phyloP scores from a whole-genome alignment of 2,797 vertebrate species.

The Sciurus carolinensis region DNA sequence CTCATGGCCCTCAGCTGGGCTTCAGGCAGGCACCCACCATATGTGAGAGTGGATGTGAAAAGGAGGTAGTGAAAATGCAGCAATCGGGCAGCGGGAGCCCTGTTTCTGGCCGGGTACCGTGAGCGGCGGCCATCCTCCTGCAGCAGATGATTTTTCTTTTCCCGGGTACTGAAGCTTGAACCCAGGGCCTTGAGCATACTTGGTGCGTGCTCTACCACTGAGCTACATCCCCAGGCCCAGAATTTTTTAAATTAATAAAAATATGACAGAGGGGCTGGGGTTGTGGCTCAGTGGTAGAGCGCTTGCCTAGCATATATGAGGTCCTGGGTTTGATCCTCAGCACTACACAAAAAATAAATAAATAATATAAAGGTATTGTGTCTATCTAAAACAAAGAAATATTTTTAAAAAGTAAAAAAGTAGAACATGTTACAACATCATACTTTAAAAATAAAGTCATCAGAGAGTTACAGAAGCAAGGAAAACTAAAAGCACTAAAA shows the following conservation, averaged over 20 bases:
- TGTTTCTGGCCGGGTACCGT: neutral
- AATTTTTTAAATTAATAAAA: conserved; percentile 26
- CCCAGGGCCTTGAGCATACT: no score
- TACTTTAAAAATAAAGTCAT: conserved; percentile 3
- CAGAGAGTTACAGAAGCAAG: neutral
- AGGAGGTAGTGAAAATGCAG: neutral
- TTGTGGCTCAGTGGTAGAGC: no score
- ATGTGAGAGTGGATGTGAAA: neutral
- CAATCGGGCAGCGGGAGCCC: neutral
- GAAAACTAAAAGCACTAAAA: neutral
- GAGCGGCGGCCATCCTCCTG: neutral
- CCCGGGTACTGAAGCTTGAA: no score
- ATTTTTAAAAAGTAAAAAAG: no score
- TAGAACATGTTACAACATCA: neutral
- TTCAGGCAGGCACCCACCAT: neutral
- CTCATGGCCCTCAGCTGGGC: no score
- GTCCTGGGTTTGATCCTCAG: no score
- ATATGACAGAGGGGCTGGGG: neutral
- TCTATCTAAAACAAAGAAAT: no score
- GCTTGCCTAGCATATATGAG: no score
- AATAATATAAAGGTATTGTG: no score
- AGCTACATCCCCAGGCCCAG: no score
- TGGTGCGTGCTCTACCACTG: no score
- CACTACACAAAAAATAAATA: no score
- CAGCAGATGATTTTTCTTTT: neutral